Base-by-base conservation (phyloP, 2,797 vertebrate species). In the Tauraco hartlaubi region DNA sequence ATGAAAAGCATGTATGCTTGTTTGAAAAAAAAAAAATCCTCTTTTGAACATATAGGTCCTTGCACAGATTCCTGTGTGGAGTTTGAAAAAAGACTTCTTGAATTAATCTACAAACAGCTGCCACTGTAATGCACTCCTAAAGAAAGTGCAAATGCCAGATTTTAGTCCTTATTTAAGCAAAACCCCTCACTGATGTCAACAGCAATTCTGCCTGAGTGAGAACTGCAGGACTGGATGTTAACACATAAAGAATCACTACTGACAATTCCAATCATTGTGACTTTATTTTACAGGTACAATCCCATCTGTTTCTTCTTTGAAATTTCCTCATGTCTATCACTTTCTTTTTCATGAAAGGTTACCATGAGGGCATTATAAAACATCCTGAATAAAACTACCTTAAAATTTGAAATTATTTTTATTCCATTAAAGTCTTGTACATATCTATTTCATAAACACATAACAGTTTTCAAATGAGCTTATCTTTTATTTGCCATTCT, bases 51-150 rank as follows among this genome's bases (percentile, higher is more conserved):
- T 83, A 90, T 21, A 96, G 88, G 56, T 92, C 84, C 69, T 64
- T 69, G 74, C 75, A 80, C 37, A 96, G 87, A 96, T 92, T 96
- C 89, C 80, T 87, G 69, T 64, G 80, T 74, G 66, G 71, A 94
- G 69, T 68, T 91, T 96, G 92, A 91, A 92, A 95, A 95, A 81
- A 83, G 72, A 56, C 63, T 92, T 92, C 91, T 96, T 92, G 91
- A 95, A 92, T 89, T 96, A 82, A 95, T 95, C 89, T 92, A 96
- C 92, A 93, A 94, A 94, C 96, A 97, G 94, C 91, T 97, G 96
- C 90, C 76, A 83, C 72, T 77, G 80, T 94, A 96, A 96, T 63
- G 79, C 33, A 56, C 80, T 83, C 75, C 87, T 76, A 84, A 89
- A 93, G 85, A 86, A 96, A 95, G 94, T 79, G 79, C 86, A 95